Conservation (phyloP, 1,140 invertebrate species). For the Bombus consobrinus region DNA sequence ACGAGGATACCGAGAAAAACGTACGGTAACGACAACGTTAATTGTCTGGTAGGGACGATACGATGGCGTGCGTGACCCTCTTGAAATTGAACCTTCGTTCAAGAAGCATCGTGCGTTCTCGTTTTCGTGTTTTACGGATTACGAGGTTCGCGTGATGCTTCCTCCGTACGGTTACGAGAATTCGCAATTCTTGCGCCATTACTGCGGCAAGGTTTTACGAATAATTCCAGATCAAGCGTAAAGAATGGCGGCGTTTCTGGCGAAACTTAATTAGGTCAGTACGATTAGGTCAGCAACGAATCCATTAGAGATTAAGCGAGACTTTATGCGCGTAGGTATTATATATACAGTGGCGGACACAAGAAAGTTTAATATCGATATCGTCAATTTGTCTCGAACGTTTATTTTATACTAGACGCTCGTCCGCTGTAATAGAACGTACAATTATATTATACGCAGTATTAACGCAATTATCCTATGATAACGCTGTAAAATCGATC, state of each 20-base stretch:
- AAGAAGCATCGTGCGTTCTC: not conserved
- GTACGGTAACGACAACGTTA: slow-evolving; percentile 11
- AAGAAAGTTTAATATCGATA: not conserved
- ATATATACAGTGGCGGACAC: too few species aligned
- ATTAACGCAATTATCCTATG: too few species aligned
- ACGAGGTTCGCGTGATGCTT: too few species aligned
- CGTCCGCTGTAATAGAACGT: too few species aligned
- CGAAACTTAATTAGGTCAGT: not conserved
- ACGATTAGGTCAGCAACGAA: too few species aligned
- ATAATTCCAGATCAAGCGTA: not conserved
- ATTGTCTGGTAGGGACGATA: slow-evolving; percentile 13
- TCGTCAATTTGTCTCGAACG: too few species aligned
- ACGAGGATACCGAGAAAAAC: slow-evolving; percentile 14
- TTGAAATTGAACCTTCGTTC: too few species aligned
- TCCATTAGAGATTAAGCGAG: not conserved
- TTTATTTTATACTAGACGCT: too few species aligned
- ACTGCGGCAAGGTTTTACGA: not conserved
- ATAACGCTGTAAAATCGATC: too few species aligned
- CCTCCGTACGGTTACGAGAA: not conserved
- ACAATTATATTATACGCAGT: too few species aligned
- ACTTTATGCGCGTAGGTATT: too few species aligned
- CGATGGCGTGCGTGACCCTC: not conserved
- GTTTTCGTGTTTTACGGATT: not conserved
- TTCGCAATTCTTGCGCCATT: not conserved
- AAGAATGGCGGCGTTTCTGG: not conserved